A percentile compares a stretch with the other conserved stretches of the same genome.
These are phyloP conservation scores for Oreonectes daqikongensis DNA, from an alignment of 2,797 vertebrate species.

Conservation along the genomic window DNA sequence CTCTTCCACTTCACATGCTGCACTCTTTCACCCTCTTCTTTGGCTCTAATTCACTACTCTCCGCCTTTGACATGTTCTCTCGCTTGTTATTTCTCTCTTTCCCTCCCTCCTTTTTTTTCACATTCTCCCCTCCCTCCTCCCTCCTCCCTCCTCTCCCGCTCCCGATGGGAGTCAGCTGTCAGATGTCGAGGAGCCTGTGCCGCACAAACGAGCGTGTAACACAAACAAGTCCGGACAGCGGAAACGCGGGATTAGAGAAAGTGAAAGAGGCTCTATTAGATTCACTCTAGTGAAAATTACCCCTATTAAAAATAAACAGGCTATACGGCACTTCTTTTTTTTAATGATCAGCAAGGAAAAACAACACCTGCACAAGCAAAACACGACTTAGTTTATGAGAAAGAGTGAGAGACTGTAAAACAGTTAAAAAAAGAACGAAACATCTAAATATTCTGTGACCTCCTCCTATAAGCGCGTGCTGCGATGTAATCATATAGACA, in stretches of 20 bases:
- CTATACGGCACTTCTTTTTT: slow-evolving; percentile 65
- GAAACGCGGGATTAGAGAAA: slow-evolving; percentile 66
- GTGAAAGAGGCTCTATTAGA: slow-evolving; percentile 53
- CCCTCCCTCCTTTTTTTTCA: slow-evolving; percentile 20
- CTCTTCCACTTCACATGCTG: slow-evolving; percentile 29
- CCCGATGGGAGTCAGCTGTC: slow-evolving; percentile 63
- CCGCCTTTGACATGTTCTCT: slow-evolving; percentile 48
- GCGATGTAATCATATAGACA: neutral
- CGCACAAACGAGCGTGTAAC: slow-evolving; percentile 67
- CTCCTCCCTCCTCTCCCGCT: slow-evolving; percentile 52
- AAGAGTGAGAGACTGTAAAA: slow-evolving; percentile 15
- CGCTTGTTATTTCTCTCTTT: slow-evolving; percentile 3
- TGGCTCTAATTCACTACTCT: slow-evolving; percentile 40
- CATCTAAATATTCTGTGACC: slow-evolving; percentile 29
- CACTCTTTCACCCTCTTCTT: slow-evolving; percentile 48
- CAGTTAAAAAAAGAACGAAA: slow-evolving; percentile 47
- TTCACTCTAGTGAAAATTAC: slow-evolving; percentile 9
- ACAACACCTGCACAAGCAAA: slow-evolving; percentile 50
- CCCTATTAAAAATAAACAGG: slow-evolving; percentile 18
- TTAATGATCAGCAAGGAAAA: slow-evolving; percentile 55
- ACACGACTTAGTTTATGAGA: slow-evolving; percentile 56
- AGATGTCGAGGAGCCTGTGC: slow-evolving; percentile 64
- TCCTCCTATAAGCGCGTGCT: neutral
- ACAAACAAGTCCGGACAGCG: slow-evolving; percentile 67
- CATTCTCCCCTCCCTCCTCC: slow-evolving; percentile 49